These are phyloP conservation scores for Rhabdornis inornatus DNA, from an alignment of 2,113 vertebrate species.

Conservation along the genomic window DNA sequence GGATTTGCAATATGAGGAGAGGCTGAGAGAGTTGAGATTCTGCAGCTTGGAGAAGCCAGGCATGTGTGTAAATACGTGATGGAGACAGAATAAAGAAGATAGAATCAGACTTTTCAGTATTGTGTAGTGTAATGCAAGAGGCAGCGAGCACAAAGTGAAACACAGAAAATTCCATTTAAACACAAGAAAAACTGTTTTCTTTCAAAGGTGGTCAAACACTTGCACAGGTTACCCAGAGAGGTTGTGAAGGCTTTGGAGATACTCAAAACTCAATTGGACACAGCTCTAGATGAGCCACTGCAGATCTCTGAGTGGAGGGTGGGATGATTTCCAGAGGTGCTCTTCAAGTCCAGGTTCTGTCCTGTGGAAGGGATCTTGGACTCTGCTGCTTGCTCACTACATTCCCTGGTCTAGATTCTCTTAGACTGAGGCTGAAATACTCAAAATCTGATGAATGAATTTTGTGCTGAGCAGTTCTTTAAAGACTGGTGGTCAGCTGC, in stretches of 20 bases:
- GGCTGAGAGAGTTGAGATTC: background rate
- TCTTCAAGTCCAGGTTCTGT: background rate
- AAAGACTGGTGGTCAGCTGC: background rate
- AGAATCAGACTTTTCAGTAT: background rate
- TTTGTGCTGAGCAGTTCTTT: background rate
- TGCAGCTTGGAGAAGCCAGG: background rate
- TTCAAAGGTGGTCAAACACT: background rate
- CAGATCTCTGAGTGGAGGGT: background rate
- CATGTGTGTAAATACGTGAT: background rate
- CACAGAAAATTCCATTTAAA: background rate
- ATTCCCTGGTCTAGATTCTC: background rate
- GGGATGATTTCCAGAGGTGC: background rate
- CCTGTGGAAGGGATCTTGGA: background rate
- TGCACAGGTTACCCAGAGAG: background rate
- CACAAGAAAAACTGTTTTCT: background rate
- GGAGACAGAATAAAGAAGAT: background rate
- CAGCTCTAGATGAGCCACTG: background rate
- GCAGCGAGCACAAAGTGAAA: background rate
- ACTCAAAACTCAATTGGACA: background rate
- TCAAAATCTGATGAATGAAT: background rate
- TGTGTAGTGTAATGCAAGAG: background rate
- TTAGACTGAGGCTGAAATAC: background rate
- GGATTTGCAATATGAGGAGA: background rate
- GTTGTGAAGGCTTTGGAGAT: background rate
- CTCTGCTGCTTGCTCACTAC: background rate